These are phyloP conservation scores for Drosophila nasuta DNA, from an alignment of 1,140 invertebrate species.

Conservation along the genomic window DNA sequence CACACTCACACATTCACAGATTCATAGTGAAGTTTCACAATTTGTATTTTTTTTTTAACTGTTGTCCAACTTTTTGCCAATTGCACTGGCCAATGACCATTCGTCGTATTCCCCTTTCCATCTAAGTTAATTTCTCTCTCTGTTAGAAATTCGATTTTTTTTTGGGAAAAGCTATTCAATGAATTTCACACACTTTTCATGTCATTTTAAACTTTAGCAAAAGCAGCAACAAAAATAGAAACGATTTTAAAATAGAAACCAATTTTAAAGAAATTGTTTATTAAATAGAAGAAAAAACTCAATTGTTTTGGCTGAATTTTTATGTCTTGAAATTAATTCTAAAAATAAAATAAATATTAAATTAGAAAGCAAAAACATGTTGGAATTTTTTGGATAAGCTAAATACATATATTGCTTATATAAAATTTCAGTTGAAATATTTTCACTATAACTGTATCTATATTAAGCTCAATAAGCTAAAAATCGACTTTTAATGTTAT, in stretches of 20 bases:
- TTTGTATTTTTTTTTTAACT: slow-evolving; percentile 43
- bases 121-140: background rate
- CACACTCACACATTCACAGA: slow-evolving; percentile 11
- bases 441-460: no score
- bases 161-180: slow-evolving; percentile 50
- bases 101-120: background rate
- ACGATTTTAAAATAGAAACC: background rate
- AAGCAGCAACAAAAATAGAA: slow-evolving; percentile 24
- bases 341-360: no score
- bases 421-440: no score
- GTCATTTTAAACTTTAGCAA: slow-evolving; percentile 66
- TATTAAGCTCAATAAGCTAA: no score
- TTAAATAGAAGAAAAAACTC: no score
- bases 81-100: slow-evolving; percentile 61
- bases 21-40: slow-evolving; percentile 47
- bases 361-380: no score
- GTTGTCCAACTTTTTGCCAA: slow-evolving; percentile 64
- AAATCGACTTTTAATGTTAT: no score
- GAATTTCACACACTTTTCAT: slow-evolving; percentile 54
- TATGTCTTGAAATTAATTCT: no score
- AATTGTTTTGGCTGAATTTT: no score
- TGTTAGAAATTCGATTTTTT: background rate
- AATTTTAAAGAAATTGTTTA: no score
- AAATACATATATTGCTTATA: no score
- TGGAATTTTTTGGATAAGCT: no score